A percentile compares a stretch with the other conserved stretches of the same genome.
phyloP scores from a whole-genome alignment of 2,888 invertebrate species.

The Anthoptus insignis region DNA sequence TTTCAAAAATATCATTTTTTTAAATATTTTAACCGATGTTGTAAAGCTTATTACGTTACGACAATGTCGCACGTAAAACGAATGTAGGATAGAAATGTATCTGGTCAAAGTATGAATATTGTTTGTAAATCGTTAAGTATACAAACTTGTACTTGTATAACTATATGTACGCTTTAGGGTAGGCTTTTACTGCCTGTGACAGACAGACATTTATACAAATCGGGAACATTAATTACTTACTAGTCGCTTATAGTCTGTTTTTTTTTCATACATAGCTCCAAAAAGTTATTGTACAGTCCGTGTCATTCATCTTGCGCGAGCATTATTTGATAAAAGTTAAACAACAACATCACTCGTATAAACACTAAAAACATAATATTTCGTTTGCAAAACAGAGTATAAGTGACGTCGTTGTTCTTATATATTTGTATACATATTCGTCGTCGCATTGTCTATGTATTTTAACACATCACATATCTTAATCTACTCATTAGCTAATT shows the following conservation, averaged over 20 bases:
- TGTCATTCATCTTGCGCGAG: no score
- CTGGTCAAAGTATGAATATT: slow-evolving; percentile 74
- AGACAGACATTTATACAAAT: slow-evolving; percentile 56
- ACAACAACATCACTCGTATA: no score
- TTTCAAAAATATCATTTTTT: neutral
- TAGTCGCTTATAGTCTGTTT: no score
- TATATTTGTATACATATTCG: slow-evolving; percentile 54
- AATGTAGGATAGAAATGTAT: slow-evolving; percentile 61
- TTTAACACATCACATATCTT: slow-evolving; percentile 83
- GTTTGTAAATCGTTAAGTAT: slow-evolving; percentile 71
- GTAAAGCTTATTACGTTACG: neutral
- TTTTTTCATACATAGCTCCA: no score
- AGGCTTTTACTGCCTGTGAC: slow-evolving; percentile 64
- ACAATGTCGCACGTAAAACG: slow-evolving; percentile 47
- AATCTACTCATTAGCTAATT: slow-evolving; percentile 77
- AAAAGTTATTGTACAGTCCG: no score
- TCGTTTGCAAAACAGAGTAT: no score
- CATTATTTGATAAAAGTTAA: no score
- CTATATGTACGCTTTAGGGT: slow-evolving; percentile 79
- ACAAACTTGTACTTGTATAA: slow-evolving; percentile 63
- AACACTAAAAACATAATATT: no score
- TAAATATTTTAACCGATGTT: neutral
- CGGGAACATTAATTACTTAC: no score
- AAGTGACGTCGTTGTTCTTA: slow-evolving; percentile 5
- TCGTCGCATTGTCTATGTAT: slow-evolving; percentile 60